Percentiles rank a stretch among this genome's conserved stretches.
Conservation (phyloP, 2,888 invertebrate genomes). For the Apotomis turbidana region DNA sequence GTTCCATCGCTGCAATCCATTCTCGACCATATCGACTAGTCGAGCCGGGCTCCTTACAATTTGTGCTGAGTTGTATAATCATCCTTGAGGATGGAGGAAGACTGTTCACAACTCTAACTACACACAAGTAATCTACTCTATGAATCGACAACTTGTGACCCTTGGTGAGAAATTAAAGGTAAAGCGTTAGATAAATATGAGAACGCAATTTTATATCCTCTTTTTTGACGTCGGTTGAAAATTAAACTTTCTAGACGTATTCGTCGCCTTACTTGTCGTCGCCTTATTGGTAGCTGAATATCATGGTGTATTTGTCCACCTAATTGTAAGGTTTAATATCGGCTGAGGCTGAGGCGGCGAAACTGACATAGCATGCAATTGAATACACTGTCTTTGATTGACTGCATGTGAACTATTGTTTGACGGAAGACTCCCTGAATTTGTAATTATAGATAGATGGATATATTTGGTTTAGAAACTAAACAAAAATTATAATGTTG, state of each 20-base stretch:
- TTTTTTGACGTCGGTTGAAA: no score
- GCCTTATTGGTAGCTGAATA: no score
- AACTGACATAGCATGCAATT: not conserved
- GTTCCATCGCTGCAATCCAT: constrained; percentile 11
- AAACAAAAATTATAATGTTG: constrained; percentile 5
- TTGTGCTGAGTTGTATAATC: not conserved
- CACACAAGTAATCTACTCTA: no score
- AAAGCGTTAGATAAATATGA: not conserved
- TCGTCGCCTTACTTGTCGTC: no score
- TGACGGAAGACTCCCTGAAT: not conserved
- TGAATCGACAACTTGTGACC: not conserved
- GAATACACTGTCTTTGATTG: not conserved
- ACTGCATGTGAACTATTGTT: not conserved
- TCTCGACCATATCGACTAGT: constrained; percentile 10
- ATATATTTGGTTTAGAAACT: not conserved
- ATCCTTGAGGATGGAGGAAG: not conserved
- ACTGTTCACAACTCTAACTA: not conserved
- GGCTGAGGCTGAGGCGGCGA: not conserved
- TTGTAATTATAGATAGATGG: not conserved
- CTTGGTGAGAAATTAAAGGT: not conserved
- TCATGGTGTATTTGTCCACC: no score
- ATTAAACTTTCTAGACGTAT: no score
- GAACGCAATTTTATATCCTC: no score
- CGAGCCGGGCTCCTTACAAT: constrained; percentile 8
- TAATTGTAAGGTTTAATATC: constrained; percentile 11